A percentile compares a stretch with the other conserved stretches of the same genome.
phyloP scores from a whole-genome alignment of 1,140 invertebrate species.

The Cotesia typhae region DNA sequence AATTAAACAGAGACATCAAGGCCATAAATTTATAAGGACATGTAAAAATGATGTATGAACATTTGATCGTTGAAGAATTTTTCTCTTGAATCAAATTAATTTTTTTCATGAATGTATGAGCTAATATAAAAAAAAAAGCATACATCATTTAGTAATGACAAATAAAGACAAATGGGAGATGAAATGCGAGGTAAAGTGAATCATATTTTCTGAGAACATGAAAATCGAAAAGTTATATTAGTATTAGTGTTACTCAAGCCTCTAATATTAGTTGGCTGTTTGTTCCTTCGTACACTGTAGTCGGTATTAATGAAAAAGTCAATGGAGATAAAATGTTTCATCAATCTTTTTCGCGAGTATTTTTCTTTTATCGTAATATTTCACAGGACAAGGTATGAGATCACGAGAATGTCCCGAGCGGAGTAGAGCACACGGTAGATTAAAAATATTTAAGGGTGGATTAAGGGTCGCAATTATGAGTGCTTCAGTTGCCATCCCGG shows the following conservation, averaged over 20 bases:
- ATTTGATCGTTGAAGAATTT: no score
- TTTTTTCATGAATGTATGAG: no score
- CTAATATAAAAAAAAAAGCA: background rate
- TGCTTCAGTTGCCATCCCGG: conserved; percentile 32
- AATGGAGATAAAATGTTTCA: conserved; percentile 20
- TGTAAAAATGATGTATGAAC: no score
- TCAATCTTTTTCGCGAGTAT: background rate
- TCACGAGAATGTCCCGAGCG: background rate
- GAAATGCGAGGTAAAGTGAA: background rate
- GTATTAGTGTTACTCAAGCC: no score
- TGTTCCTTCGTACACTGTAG: no score
- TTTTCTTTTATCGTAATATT: conserved; percentile 7
- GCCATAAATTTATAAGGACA: no score
- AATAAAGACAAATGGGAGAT: conserved; percentile 19
- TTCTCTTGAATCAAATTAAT: no score
- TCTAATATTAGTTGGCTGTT: no score
- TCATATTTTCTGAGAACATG: background rate
- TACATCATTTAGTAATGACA: conserved; percentile 27
- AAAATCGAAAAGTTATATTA: no score
- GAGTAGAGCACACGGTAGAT: conserved; percentile 30
- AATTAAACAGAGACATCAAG: no score
- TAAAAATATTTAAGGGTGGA: conserved; percentile 42
- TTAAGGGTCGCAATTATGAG: conserved; percentile 41
- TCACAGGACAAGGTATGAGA: background rate
- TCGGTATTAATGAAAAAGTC: conserved; percentile 30